Evolutionary conservation across 2,888 invertebrate genomes (phyloP), one percentile per base, ranked within the genome.

Genomic region (Lasioglossum villosulum): DNA sequence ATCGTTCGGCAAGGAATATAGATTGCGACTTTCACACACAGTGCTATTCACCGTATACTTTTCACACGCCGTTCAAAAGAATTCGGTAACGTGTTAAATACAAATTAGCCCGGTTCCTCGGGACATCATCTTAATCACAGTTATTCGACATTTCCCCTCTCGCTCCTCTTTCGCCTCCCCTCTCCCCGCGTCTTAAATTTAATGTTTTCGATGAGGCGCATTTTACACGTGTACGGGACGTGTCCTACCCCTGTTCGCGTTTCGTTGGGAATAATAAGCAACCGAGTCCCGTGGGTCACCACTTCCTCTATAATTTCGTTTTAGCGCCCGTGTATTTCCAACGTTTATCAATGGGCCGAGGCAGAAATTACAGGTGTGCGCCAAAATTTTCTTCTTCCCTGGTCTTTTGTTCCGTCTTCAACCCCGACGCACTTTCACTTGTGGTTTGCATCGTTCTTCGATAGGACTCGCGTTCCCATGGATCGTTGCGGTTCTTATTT

Each of bases 251-350:
- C 30, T 70, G 56, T 74, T 74, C 48, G 52, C 42, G 42, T 73
- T 76, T 45, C 45, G 72, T 23, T 74, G 73, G 16, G 82, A 82
- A 73, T 84, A 84, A 84, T 84, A 83, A 83, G 83, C 74, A 27
- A 71, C 16, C 75, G 75, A 42, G 75, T 63, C 37, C 37, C 73
- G 73, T 37, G 66, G 45, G 30, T 30, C 68, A 52, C 68, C n/a
- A 70, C 63, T 39, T 82, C 73, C 83, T 30, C 77, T 84, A 63
- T 84, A 84, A 84, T 84, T 74, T 84, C 48, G 77, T 73, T 70
- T 84, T 34, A 74, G 77, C 83, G 83, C 77, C n/a, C 59, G 77
- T 12, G 56, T 66, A 82, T 82, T 83, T 83, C 30, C 72, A 42
- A 23, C 75, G 66, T 83, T 82, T 82, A 75, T 82, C 83, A 84